Evolutionary conservation across 2,888 invertebrate genomes (phyloP).

Genomic region (Parascotia fuliginaria): DNA sequence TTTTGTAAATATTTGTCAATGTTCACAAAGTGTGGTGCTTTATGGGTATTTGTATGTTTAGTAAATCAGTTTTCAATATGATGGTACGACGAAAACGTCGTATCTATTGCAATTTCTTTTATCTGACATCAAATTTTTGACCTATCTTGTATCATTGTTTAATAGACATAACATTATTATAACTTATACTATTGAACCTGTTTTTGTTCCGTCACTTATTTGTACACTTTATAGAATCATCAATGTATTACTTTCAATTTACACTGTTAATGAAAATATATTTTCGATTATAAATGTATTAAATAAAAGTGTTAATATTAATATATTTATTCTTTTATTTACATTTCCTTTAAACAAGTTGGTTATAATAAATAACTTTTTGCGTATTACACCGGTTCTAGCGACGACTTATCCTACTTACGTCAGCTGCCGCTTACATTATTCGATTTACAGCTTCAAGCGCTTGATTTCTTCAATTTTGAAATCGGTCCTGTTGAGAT

Average conservation of each 20-base stretch:
- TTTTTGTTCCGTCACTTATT: too few relatives aligned
- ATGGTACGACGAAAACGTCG: too few relatives aligned
- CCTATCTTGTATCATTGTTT: too few relatives aligned
- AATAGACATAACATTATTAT: too few relatives aligned
- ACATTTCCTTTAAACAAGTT: background rate
- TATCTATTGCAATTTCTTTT: too few relatives aligned
- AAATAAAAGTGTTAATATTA: constrained; percentile 41
- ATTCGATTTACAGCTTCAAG: constrained; percentile 71
- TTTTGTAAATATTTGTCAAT: constrained; percentile 15
- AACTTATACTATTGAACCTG: too few relatives aligned
- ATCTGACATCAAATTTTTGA: too few relatives aligned
- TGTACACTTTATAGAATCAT: too few relatives aligned
- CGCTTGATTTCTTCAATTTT: constrained; percentile 94
- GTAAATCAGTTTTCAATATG: too few relatives aligned
- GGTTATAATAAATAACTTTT: constrained; percentile 12
- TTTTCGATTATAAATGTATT: constrained; percentile 22
- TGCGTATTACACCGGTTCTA: too few relatives aligned
- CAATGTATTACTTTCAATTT: constrained; percentile 20
- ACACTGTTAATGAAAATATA: constrained; percentile 36
- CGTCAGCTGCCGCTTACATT: too few relatives aligned
- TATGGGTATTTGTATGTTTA: constrained; percentile 3
- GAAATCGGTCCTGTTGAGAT: constrained; percentile 90
- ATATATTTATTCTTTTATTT: constrained; percentile 20
- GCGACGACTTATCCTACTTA: background rate
- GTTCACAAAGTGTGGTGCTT: constrained; percentile 26